Conservation (phyloP, 2,113 vertebrate genomes). For the Willisornis vidua region DNA sequence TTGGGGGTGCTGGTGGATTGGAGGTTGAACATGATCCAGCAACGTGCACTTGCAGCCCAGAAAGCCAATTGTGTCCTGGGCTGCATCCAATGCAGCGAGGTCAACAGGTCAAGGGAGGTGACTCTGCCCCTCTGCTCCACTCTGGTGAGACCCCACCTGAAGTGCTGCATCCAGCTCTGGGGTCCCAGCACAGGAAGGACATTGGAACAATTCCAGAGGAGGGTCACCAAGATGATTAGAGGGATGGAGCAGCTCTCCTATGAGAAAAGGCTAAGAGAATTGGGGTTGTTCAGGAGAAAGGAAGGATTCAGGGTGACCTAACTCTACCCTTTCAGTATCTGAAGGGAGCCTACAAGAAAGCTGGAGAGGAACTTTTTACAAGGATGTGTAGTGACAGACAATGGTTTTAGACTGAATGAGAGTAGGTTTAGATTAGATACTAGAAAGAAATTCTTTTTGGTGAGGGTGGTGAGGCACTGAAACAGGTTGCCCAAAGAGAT, state of each 20-base stretch:
- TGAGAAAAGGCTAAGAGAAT: background rate
- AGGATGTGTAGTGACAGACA: background rate
- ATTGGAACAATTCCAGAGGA: background rate
- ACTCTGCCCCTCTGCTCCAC: background rate
- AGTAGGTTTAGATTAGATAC: background rate
- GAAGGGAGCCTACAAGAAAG: background rate
- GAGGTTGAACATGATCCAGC: background rate
- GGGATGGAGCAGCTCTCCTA: background rate
- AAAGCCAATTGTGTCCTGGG: background rate
- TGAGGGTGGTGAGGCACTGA: background rate
- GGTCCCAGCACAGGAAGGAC: background rate
- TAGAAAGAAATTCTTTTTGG: background rate
- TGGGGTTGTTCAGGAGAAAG: background rate
- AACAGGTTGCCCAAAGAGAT: background rate
- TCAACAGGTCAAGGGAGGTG: background rate
- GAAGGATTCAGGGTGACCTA: background rate
- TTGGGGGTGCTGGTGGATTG: background rate
- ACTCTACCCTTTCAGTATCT: background rate
- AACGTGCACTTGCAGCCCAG: background rate
- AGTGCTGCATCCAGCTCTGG: background rate
- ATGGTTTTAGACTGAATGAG: background rate
- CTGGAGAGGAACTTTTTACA: accelerated
- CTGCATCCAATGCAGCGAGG: background rate
- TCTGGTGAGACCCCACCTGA: background rate
- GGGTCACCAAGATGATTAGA: background rate